Evolutionary conservation across 64 coral and sea anemone species (phyloP).

Genomic region (Stichodactyla mertensii): DNA sequence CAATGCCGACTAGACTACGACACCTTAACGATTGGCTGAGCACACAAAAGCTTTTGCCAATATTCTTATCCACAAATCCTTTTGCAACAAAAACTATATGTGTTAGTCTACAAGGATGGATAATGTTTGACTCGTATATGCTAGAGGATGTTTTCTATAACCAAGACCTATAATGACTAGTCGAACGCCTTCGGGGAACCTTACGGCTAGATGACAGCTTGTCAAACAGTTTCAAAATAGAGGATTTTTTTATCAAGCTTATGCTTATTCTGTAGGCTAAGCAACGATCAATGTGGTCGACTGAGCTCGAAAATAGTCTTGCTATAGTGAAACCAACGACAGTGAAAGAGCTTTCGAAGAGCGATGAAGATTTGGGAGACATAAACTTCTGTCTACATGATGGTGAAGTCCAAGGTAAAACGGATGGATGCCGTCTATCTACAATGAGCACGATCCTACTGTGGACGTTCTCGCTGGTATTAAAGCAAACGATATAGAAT

Average conservation of each 20-base stretch:
- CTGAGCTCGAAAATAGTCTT: neutral
- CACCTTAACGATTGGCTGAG: conserved; percentile 6
- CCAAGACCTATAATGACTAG: neutral
- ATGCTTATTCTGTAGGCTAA: neutral
- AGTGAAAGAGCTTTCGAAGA: neutral
- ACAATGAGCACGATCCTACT: neutral
- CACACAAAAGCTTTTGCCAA: conserved; percentile 16
- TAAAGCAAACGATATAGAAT: neutral
- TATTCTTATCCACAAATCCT: conserved; percentile 8
- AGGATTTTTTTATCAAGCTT: conserved; percentile 8
- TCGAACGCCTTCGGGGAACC: neutral
- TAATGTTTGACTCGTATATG: neutral
- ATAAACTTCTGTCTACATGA: neutral
- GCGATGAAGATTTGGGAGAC: neutral
- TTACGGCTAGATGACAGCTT: neutral
- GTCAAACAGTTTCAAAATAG: neutral
- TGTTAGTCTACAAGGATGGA: neutral
- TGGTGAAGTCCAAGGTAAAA: neutral
- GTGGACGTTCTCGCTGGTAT: neutral
- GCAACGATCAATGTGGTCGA: conserved; percentile 24
- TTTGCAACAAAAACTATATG: neutral
- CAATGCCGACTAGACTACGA: neutral
- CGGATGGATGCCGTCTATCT: neutral
- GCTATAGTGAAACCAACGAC: neutral
- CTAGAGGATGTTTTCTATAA: neutral